phyloP scores from a whole-genome alignment of 1,140 invertebrate genomes.

The Zaprionus vittiger region DNA sequence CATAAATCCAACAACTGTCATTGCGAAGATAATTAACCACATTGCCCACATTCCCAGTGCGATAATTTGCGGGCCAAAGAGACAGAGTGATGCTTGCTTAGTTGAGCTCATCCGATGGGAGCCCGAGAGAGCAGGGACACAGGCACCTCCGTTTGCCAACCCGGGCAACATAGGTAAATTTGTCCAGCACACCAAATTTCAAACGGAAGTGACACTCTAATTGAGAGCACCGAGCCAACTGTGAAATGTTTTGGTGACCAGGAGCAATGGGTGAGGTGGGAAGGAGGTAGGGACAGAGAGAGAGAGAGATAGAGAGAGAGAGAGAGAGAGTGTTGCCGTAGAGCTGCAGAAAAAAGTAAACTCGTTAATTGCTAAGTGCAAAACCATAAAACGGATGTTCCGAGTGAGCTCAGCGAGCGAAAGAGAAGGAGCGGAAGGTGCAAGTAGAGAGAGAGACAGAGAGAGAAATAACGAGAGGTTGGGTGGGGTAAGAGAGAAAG shows the following conservation, averaged over 20 bases:
- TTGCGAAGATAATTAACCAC: slow-evolving; percentile 11
- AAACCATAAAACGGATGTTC: slow-evolving; percentile 64
- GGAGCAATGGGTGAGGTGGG: background rate
- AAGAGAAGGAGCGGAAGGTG: background rate
- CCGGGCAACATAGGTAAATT: slow-evolving; percentile 65
- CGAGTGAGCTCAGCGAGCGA: slow-evolving; percentile 8
- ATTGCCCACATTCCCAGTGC: slow-evolving; percentile 19
- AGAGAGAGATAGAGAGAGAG: slow-evolving; percentile 15
- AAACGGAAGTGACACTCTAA: slow-evolving; percentile 49
- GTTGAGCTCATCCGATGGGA: background rate
- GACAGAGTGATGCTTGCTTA: background rate
- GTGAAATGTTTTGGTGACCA: slow-evolving; percentile 51
- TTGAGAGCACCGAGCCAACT: slow-evolving; percentile 48
- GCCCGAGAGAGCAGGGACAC: background rate
- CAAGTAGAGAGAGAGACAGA: background rate
- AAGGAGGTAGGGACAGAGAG: background rate
- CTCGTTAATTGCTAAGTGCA: slow-evolving; percentile 76
- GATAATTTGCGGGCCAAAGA: slow-evolving; percentile 22
- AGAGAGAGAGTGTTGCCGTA: slow-evolving; percentile 32
- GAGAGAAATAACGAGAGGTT: background rate
- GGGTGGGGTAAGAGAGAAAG: background rate
- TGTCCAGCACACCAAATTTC: slow-evolving; percentile 54
- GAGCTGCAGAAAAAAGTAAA: slow-evolving; percentile 59
- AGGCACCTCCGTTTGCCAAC: slow-evolving; percentile 9
- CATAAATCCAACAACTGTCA: slow-evolving; percentile 4